These are phyloP conservation scores for Axis porcinus DNA, from an alignment of 2,113 vertebrate genomes.

Conservation along the genomic window DNA sequence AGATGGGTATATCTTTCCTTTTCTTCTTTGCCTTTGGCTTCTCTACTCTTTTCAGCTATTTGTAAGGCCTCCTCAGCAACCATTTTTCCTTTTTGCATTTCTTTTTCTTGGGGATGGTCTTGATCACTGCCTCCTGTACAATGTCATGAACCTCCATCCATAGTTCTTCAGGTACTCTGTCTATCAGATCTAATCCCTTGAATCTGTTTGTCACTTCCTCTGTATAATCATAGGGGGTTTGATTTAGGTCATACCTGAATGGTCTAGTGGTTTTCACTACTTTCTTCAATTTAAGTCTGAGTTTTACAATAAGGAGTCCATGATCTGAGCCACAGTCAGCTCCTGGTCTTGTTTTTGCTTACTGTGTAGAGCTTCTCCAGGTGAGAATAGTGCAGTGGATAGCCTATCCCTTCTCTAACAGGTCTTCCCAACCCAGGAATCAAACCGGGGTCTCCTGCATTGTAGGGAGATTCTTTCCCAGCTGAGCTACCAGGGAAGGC, in stretches of 20 bases:
- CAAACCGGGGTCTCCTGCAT: not conserved
- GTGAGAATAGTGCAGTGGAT: not conserved
- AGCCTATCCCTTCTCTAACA: not conserved
- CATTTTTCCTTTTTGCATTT: not conserved
- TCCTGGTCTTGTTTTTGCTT: not conserved
- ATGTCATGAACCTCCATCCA: not conserved
- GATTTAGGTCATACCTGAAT: not conserved
- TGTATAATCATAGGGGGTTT: not conserved
- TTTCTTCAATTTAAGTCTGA: not conserved
- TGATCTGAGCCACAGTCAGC: not conserved
- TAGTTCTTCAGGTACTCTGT: not conserved
- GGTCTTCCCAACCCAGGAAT: not conserved
- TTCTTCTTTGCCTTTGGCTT: not conserved
- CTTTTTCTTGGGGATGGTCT: not conserved
- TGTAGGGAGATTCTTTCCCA: not conserved
- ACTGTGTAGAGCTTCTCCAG: not conserved
- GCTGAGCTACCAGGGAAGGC: not conserved
- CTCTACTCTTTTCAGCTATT: not conserved
- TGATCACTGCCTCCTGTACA: not conserved
- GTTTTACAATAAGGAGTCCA: not conserved
- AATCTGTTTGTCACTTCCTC: not conserved
- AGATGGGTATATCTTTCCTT: not conserved
- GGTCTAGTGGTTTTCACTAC: not conserved
- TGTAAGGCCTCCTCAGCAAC: not conserved
- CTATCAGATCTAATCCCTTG: not conserved